phyloP scores from a whole-genome alignment of 2,797 vertebrate species.

The Natrix natrix region DNA sequence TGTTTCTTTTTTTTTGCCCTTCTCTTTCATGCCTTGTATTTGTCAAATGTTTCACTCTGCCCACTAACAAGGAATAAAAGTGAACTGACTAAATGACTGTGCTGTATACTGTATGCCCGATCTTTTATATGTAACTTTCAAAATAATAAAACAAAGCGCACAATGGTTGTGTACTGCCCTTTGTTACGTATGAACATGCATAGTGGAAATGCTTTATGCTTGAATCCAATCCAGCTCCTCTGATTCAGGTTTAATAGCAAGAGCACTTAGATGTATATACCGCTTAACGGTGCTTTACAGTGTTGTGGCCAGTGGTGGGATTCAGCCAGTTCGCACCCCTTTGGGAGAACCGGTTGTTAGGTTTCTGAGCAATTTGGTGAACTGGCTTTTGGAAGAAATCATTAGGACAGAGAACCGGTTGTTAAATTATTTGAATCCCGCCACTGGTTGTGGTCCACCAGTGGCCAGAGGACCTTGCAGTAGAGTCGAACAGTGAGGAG shows the following conservation, averaged over 20 bases:
- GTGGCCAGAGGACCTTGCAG: no score
- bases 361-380: no score
- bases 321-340: no score
- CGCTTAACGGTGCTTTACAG: no score
- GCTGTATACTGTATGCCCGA: slow-evolving; percentile 34
- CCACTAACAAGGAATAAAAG: slow-evolving; percentile 28
- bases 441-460: no score
- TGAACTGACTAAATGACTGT: slow-evolving; percentile 16
- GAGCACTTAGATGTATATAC: not conserved
- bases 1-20: not conserved
- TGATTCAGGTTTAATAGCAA: not conserved
- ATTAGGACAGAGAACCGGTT: no score
- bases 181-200: not conserved
- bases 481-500: no score
- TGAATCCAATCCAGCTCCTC: not conserved
- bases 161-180: not conserved
- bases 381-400: no score
- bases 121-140: slow-evolving; percentile 50
- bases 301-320: no score
- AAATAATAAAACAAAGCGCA: slow-evolving; percentile 50
- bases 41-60: slow-evolving; percentile 13
- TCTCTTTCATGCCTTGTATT: slow-evolving; percentile 30
- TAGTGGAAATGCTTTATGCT: not conserved
- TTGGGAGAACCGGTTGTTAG: no score
- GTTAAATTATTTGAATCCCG: no score